phyloP scores from a whole-genome alignment of 2,113 vertebrate genomes.

The Tylochromis polylepis region DNA sequence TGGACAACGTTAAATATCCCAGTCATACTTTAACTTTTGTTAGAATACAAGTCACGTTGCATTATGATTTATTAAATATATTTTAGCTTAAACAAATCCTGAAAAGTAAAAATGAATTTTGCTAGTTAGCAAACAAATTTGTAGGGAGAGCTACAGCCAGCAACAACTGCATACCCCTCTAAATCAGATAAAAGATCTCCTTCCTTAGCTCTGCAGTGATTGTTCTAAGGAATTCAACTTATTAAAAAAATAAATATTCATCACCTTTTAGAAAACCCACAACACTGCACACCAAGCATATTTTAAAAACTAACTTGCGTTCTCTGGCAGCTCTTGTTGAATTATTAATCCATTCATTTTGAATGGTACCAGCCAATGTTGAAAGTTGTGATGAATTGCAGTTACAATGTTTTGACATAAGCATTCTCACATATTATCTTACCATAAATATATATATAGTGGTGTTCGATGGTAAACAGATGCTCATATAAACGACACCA shows the following conservation, averaged over 20 bases:
- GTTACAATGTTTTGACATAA: background rate
- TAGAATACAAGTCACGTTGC: background rate
- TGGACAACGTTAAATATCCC: background rate
- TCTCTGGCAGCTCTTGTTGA: background rate
- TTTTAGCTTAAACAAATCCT: background rate
- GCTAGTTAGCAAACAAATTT: background rate
- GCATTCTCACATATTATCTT: background rate
- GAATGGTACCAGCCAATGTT: background rate
- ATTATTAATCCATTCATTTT: conserved; percentile 5
- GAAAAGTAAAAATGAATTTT: background rate
- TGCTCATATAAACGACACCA: conserved; percentile 11
- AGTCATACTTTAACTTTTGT: background rate
- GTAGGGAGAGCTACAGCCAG: background rate
- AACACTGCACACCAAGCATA: background rate
- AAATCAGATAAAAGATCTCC: background rate
- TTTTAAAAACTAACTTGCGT: background rate
- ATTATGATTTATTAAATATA: background rate
- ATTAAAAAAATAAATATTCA: background rate
- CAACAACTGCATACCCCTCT: background rate
- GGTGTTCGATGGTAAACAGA: background rate
- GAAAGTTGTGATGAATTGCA: background rate
- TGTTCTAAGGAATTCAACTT: background rate
- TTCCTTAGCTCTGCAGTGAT: background rate
- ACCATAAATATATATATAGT: background rate
- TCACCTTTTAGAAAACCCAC: background rate